Evolutionary conservation across 2,113 vertebrate species (phyloP).

Genomic region (Psophia crepitans): DNA sequence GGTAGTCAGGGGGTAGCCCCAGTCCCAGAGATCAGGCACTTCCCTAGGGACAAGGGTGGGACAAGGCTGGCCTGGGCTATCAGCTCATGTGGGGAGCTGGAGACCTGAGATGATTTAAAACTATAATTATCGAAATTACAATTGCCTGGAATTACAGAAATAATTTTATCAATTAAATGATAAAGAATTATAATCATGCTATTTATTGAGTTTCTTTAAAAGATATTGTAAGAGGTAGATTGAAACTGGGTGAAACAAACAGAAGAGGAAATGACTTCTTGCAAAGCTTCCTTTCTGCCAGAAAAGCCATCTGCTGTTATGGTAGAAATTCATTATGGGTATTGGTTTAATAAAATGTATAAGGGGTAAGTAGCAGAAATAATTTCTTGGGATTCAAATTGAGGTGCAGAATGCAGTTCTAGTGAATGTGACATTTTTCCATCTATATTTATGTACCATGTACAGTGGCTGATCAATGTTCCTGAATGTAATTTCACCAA

Average conservation of each 20-base stretch:
- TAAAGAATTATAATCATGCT: not conserved
- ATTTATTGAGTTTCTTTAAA: not conserved
- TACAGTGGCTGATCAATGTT: not conserved
- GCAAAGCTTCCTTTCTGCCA: not conserved
- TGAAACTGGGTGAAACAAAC: not conserved
- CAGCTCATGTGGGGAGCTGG: not conserved
- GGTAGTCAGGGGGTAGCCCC: not conserved
- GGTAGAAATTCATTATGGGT: not conserved
- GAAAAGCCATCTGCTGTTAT: not conserved
- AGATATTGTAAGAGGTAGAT: not conserved
- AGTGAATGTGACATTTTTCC: not conserved
- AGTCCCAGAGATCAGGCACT: not conserved
- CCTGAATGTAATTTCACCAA: not conserved
- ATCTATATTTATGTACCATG: not conserved
- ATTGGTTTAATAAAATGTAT: not conserved
- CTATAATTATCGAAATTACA: not conserved
- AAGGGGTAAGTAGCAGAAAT: not conserved
- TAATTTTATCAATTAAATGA: not conserved
- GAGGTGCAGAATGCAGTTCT: not conserved
- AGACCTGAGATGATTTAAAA: not conserved
- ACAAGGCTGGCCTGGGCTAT: not conserved
- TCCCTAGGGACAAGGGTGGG: not conserved
- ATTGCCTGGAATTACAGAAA: not conserved
- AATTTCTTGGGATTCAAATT: not conserved
- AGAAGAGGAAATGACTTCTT: not conserved